Conservation (phyloP, 2,797 vertebrate species). For the Melanotaenia nigrans region DNA sequence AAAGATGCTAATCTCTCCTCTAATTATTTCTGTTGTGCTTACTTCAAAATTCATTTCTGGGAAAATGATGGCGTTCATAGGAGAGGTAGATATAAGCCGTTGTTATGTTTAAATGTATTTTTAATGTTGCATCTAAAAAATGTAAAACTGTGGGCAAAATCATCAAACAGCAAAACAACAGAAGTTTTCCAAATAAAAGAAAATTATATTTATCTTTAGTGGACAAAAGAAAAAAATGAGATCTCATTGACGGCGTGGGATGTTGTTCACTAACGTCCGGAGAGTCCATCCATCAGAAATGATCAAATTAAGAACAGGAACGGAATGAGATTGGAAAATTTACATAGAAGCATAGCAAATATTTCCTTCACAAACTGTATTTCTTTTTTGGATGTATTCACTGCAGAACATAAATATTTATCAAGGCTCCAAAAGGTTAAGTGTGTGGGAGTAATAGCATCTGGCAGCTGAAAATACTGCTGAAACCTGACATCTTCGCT, state of each 20-base stretch:
- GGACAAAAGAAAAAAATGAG: slow-evolving; percentile 3
- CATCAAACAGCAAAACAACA: slow-evolving; percentile 1
- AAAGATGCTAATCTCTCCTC: not conserved
- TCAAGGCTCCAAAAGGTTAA: slow-evolving; percentile 61
- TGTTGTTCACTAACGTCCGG: not conserved
- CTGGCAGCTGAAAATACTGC: slow-evolving; percentile 57
- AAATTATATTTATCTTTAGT: slow-evolving; percentile 6
- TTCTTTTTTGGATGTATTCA: slow-evolving; percentile 35
- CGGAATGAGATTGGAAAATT: slow-evolving; percentile 32
- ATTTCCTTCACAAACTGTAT: slow-evolving; percentile 45
- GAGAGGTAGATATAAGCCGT: no score
- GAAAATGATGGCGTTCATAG: no score
- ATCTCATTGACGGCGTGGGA: slow-evolving; percentile 1
- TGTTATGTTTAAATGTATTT: not conserved
- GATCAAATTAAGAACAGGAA: slow-evolving; percentile 41
- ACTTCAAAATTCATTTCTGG: not conserved
- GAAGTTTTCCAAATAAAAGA: slow-evolving; percentile 9
- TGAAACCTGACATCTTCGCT: slow-evolving; percentile 39
- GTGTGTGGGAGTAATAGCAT: slow-evolving; percentile 64
- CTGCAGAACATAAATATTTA: slow-evolving; percentile 64
- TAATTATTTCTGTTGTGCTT: not conserved
- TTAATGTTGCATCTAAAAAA: not conserved
- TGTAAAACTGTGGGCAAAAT: not conserved
- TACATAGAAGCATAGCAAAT: slow-evolving; percentile 43
- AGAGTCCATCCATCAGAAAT: not conserved